Evolutionary conservation across 2,888 invertebrate genomes (phyloP).

Genomic region (Hedya salicella): DNA sequence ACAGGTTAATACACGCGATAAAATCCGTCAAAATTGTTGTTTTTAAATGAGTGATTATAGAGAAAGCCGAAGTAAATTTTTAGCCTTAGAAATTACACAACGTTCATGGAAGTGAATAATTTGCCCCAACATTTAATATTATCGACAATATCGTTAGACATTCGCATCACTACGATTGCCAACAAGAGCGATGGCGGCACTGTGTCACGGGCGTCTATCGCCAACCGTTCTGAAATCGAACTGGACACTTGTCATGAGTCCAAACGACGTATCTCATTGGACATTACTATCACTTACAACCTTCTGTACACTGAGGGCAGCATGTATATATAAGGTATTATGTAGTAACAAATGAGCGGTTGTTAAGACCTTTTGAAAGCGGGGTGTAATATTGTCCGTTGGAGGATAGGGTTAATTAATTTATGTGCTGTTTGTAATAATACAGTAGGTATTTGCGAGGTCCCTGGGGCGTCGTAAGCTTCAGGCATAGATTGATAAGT

Average conservation of each 20-base stretch:
- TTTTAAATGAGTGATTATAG: too few relatives aligned
- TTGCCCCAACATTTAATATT: neutral
- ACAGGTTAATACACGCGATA: too few relatives aligned
- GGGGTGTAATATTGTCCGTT: neutral
- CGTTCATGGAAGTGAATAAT: too few relatives aligned
- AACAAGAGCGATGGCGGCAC: slow-evolving; percentile 27
- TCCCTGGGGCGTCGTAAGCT: neutral
- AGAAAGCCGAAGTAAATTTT: too few relatives aligned
- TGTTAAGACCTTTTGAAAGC: neutral
- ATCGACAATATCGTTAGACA: neutral
- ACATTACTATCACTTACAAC: neutral
- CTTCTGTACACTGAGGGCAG: neutral
- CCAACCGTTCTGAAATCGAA: slow-evolving; percentile 15
- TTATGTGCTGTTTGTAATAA: neutral
- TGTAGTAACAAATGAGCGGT: neutral
- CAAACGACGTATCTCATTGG: neutral
- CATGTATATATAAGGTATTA: neutral
- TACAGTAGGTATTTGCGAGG: neutral
- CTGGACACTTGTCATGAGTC: slow-evolving; percentile 13
- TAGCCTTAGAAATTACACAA: too few relatives aligned
- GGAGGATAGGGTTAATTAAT: slow-evolving; percentile 10
- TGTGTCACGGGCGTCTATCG: slow-evolving; percentile 25
- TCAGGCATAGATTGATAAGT: neutral
- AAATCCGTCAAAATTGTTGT: too few relatives aligned
- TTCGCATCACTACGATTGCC: slow-evolving; percentile 18